Conservation (phyloP, 2,113 vertebrate species). For the Nymphicus hollandicus region DNA sequence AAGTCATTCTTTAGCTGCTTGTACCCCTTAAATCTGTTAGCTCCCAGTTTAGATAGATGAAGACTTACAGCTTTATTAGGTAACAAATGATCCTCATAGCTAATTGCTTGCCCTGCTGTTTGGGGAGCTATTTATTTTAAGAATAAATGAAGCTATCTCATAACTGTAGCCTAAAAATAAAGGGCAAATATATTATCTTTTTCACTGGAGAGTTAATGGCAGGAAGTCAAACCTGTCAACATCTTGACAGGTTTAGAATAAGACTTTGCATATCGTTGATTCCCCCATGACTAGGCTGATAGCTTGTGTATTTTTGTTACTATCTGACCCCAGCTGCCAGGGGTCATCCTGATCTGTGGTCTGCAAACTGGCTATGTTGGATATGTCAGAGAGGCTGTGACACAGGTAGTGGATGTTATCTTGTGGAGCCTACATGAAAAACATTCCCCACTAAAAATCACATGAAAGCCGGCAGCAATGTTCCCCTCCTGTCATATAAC, state of each 20-base stretch:
- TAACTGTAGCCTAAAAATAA: background rate
- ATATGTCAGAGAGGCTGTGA: background rate
- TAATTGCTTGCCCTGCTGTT: background rate
- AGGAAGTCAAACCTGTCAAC: background rate
- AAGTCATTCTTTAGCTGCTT: background rate
- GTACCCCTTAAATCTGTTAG: background rate
- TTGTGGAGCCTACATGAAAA: background rate
- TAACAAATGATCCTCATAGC: background rate
- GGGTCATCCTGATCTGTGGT: background rate
- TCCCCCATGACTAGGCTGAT: background rate
- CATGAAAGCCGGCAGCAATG: background rate
- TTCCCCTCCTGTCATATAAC: background rate
- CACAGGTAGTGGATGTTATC: background rate
- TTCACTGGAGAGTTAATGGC: background rate
- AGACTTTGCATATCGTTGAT: background rate
- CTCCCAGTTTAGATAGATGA: background rate
- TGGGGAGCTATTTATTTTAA: background rate
- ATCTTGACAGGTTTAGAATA: background rate
- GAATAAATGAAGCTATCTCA: background rate
- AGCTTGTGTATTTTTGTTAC: background rate
- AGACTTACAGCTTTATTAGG: background rate
- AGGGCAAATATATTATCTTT: background rate
- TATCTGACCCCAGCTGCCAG: background rate
- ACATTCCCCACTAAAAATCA: background rate
- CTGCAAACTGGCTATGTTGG: background rate